Conservation (phyloP, 2,797 vertebrate species). For the Graptemys geographica region DNA sequence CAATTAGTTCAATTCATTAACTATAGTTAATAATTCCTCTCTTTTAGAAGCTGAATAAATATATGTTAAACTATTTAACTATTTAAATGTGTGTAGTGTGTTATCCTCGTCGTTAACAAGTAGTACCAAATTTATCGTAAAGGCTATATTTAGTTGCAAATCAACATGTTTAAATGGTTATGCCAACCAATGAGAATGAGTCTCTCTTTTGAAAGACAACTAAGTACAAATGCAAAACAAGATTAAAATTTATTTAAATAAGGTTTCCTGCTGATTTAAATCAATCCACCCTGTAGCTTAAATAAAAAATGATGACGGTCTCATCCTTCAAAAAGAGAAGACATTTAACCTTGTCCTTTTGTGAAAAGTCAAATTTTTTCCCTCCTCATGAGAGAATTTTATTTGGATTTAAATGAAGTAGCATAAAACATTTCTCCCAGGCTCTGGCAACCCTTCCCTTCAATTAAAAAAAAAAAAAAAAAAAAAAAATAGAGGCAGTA, state of each 20-base stretch:
- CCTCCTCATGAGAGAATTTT: not conserved
- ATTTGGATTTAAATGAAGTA: constrained; percentile 29
- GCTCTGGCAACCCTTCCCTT: not conserved
- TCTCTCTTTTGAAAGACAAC: not conserved
- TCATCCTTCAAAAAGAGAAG: not conserved
- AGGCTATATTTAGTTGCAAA: not conserved
- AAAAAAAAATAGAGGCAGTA: not conserved
- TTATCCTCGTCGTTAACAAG: not conserved
- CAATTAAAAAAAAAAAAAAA: not conserved
- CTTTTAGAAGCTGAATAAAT: too few species aligned
- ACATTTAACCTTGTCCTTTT: not conserved
- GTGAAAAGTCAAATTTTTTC: not conserved
- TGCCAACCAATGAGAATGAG: not conserved
- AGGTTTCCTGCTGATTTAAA: not conserved
- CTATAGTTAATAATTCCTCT: not conserved
- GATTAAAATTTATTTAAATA: not conserved
- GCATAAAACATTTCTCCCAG: not conserved
- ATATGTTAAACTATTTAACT: not conserved
- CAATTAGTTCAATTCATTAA: not conserved
- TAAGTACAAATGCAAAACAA: not conserved
- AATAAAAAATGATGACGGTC: not conserved
- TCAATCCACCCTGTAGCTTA: not conserved
- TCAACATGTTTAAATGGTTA: not conserved
- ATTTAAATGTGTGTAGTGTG: not conserved
- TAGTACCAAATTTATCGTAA: not conserved